Base-by-base conservation (phyloP, 2,888 invertebrate species). In the Corythucha ciliata region DNA sequence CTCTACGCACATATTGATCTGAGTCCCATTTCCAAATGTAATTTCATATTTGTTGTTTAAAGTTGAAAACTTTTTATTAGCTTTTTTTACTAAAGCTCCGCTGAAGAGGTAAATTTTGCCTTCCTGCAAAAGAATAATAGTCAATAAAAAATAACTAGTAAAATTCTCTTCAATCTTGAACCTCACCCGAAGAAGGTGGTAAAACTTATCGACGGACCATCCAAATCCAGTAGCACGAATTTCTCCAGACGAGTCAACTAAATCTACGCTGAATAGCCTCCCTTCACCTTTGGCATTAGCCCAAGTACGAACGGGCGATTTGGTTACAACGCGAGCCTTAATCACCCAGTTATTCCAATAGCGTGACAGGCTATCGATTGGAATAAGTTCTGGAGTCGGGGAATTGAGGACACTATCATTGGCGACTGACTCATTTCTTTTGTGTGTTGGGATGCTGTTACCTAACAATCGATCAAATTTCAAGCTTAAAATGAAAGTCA, bases 291-390 rank as follows among this genome's bases (percentile, higher is more conserved):
- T 76, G 0, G 90, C 82, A 69, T 97, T 97, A 56, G 81, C 87
- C 90, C 92, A 97, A 0, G 81, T 83, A 52, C 87, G 78, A 39
- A 96, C 78, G 0, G 73, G 65, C 0, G 83, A 75, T 67, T 97
- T 97, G 60, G 77, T 79, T 53, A 83, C 83, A 0, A 96, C 87
- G 45, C 94, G 76, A 2, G 83, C 96, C 66, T 86, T 86, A 53
- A 97, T 87, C 2, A 88, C 82, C 93, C 94, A 96, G 63, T 82
- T 88, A 68, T 91, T 93, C 65, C 92, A 91, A 68, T 93, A 96
- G 1, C 94, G 94, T 60, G 88, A 93, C 10, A 96, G 74, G 60
- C 84, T 84, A n/a, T 78, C 73, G 62, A 96, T 93, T 0, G 91
- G 85, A 68, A 81, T n/a, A n/a, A n/a, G n/a, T n/a, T n/a, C n/a